Evolutionary conservation across 2,888 invertebrate genomes (phyloP), one percentile per base, ranked within the genome.

Genomic region (Tachina grossa): DNA sequence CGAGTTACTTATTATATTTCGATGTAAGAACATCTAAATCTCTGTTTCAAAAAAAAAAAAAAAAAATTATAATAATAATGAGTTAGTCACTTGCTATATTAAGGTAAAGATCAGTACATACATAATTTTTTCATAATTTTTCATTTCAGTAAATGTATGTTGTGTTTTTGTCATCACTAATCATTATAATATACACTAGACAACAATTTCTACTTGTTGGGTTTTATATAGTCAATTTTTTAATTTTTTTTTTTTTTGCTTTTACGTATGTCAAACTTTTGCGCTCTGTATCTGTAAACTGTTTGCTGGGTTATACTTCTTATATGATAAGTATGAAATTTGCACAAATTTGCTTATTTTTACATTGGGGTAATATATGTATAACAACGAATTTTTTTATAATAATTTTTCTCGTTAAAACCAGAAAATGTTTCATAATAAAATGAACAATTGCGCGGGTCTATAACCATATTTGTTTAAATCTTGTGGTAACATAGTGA

Each of bases 131-230:
- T 41, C 76, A 87, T 81, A 69, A 51, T 51, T 45, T 57, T 75
- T 41, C 45, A 87, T 66, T 9, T 78, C 78, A 66, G 41, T 85
- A 75, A 74, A 83, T 86, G 82, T 90, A 87, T 89, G 89, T 89
- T 88, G 88, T 89, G 89, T 89, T 87, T 88, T 88, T 90, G 89
- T 91, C 31, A 31, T 31, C 90, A 89, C 89, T 87, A 91, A 90
- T 90, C 90, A 91, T 91, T 63, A n/a, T n/a, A 77, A 75, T 74
- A 55, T 81, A 78, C 63, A 75, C 68, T 77, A 72, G 75, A 76
- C 45, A 77, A 68, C 71, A 80, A 53, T 51, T 55, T 45, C 57
- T 68, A 57, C 71, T 61, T 68, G 63, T 61, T 59, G 66, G 65
- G n/a, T 49, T 49, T 49, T 31, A 31, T 31, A 31, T 6, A 5